Conservation (phyloP, 2,888 invertebrate genomes). For the Ochropleura plecta region DNA sequence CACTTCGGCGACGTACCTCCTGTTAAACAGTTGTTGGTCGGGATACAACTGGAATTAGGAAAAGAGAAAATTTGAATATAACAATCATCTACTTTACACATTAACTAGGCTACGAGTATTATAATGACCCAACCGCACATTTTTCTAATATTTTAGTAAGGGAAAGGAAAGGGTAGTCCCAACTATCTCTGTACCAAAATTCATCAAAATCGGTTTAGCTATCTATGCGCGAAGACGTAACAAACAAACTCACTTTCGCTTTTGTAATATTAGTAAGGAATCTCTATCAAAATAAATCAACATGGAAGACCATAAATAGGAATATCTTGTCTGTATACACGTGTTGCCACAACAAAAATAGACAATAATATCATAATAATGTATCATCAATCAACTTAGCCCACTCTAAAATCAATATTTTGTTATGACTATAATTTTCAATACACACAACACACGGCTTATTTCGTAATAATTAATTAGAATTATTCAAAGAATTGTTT, state of each 20-base stretch:
- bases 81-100: not conserved
- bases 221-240: too few species aligned
- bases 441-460: too few species aligned
- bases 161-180: too few species aligned
- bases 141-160: too few species aligned
- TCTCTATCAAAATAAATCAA: not conserved
- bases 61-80: not conserved
- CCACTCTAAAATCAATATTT: constrained; percentile 18
- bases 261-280: too few species aligned
- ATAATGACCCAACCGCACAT: not conserved
- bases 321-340: not conserved
- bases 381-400: constrained; percentile 18
- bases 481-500: too few species aligned
- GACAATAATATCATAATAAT: not conserved
- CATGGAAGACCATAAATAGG: not conserved
- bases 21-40: constrained; percentile 94
- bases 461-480: too few species aligned
- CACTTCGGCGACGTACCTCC: constrained; percentile 95
- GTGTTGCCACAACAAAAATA: not conserved
- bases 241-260: too few species aligned
- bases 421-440: not conserved
- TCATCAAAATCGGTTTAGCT: too few species aligned
- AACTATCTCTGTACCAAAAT: too few species aligned
- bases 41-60: constrained; percentile 75
- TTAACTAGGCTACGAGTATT: not conserved